Evolutionary conservation across 2,113 vertebrate genomes (phyloP).

Genomic region (Capreolus pygargus): DNA sequence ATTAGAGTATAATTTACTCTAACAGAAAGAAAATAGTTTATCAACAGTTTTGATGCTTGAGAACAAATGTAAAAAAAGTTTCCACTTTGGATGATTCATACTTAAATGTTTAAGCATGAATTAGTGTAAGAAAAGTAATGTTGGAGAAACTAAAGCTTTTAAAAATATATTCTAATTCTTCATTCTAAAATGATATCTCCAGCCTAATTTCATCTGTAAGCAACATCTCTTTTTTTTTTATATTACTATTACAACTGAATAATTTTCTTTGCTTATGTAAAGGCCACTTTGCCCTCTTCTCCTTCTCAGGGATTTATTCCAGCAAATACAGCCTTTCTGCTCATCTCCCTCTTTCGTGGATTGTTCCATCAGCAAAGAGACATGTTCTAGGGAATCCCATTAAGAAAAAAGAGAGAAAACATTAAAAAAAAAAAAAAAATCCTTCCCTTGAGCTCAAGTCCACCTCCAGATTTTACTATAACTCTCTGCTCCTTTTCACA

Average conservation of each 20-base stretch:
- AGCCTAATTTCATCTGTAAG: background rate
- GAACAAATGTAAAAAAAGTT: background rate
- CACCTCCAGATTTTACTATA: background rate
- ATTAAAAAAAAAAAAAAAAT: background rate
- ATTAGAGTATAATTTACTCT: background rate
- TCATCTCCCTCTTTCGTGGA: background rate
- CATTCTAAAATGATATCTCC: background rate
- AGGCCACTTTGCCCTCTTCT: background rate
- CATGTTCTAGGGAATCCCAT: background rate
- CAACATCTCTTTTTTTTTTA: background rate
- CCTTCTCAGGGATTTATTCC: background rate
- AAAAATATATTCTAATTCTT: background rate
- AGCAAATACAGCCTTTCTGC: background rate
- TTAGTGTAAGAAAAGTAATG: background rate
- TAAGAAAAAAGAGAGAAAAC: background rate
- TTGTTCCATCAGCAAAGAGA: background rate
- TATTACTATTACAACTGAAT: background rate
- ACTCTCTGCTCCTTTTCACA: background rate
- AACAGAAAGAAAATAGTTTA: background rate
- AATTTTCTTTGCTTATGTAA: background rate
- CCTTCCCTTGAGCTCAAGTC: background rate
- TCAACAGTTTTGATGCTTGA: background rate
- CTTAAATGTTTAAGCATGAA: background rate
- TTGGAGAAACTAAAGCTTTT: background rate
- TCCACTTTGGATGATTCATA: background rate